Base-by-base conservation (phyloP, 30 jellyfish, hydroid and myxozoan species). In the Aurelia aurita complex sp. Pacific region DNA sequence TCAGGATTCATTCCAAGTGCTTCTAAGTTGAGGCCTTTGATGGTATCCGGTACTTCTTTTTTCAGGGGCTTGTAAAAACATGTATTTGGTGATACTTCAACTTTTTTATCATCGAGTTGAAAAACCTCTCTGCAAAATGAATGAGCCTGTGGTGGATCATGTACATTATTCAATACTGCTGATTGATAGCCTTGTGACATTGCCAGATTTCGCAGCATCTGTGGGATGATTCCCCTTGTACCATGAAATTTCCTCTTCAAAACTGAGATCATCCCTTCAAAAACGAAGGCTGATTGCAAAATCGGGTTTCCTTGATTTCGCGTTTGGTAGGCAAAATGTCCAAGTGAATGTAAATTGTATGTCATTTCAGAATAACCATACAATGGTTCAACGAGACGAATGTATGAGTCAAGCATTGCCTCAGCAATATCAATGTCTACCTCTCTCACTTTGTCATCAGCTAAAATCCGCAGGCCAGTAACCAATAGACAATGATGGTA, bases 251-350 rank as follows among this genome's bases (percentile, higher is more conserved):
- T 63, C 38, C 38, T 63, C 73, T 63, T 63, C 73, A 63, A 10
- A 10, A 43, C 11, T 6, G 11, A 4, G 10, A 43, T 69, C 79
- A n/a, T 69, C 53, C 53, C 53, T 69, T n/a, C 29, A 69, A 69
- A 69, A 69, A 69, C 79, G 68, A 69, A 69, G 59, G 79, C 59
- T 3, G 59, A 69, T 69, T 69, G 59, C 53, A 69, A 34, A 29
- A 69, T 69, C 12, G 79, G 79, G 59, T 69, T 69, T 33, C 79
- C 68, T n/a, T 69, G 79, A 69, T 7, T 69, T 29, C 59, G 10
- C 38, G 79, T 69, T 40, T 69, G 79, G 35, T 69, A 34, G 7
- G 79, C 79, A 69, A 69, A 69, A 34, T 69, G 79, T 69, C 43
- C 29, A 69, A 34, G 43, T 38, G 79, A 69, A 46, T 69, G 79